phyloP scores from a whole-genome alignment of 2,113 vertebrate species.

The Hepsetus odoe region DNA sequence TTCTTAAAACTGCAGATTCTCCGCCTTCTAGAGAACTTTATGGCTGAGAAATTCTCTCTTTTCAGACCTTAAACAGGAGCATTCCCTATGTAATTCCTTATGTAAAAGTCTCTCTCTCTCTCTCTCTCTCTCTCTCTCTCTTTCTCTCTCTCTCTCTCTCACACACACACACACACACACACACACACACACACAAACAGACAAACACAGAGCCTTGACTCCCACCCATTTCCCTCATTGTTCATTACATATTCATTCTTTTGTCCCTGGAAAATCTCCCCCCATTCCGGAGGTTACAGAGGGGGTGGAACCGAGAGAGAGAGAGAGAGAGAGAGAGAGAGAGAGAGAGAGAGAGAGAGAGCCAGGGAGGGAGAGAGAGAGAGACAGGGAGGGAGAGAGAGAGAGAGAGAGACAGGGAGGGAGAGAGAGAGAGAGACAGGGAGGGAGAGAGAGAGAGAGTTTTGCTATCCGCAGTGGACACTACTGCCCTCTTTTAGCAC shows the following conservation, averaged over 20 bases:
- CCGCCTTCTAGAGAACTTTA: too few relatives aligned
- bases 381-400: not conserved
- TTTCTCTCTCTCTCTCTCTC: too few relatives aligned
- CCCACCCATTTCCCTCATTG: constrained; percentile 57
- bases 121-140: too few relatives aligned
- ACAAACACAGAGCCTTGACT: not conserved
- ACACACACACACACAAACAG: constrained; percentile 8
- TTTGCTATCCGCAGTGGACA: constrained; percentile 26
- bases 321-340: constrained; percentile 44
- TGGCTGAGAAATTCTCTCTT: too few relatives aligned
- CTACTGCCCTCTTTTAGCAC: constrained; percentile 19
- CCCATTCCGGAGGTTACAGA: constrained; percentile 53
- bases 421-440: not conserved
- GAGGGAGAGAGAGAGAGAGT: not conserved
- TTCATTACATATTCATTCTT: constrained; percentile 75
- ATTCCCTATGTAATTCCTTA: too few relatives aligned
- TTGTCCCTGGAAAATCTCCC: constrained; percentile 76
- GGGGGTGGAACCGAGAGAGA: constrained; percentile 62
- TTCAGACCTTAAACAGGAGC: too few relatives aligned
- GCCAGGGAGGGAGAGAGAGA: constrained; percentile 4
- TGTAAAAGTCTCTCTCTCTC: too few relatives aligned
- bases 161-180: constrained; percentile 1
- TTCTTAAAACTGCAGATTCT: too few relatives aligned
- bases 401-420: not conserved
- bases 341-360: not conserved